Base-by-base conservation (phyloP, 2,888 invertebrate species). In the Pseudolycoriella hygida region DNA sequence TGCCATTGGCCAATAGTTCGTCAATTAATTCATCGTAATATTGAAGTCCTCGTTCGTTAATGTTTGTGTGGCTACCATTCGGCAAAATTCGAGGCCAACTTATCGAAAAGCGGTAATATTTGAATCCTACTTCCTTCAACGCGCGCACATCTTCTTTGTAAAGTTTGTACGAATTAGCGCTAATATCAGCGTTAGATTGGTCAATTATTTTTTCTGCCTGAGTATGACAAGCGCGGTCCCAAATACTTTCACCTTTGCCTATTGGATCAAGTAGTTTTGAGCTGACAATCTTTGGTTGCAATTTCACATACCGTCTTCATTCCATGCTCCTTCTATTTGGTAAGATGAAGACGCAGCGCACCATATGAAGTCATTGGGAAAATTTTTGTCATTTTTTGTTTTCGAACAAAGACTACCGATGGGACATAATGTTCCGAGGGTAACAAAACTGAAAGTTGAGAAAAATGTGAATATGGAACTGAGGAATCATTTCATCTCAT, bases 11-110 rank as follows among this genome's bases (percentile, higher is more conserved):
- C n/a, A 34, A 34, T 5, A 34, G 67, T 55, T 71, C 73, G 53
- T 77, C 58, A 44, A 81, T 75, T 6, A 79, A 60, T 49, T 70
- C 66, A 50, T 75, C 74, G 59, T 82, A 83, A 57, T 80, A 79
- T 20, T 67, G 58, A n/a, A 76, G 61, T 2, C 78, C 82, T 2
- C 64, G 66, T 51, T 68, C 55, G 15, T 14, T 34, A 34, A 34
- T 34, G 11, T 14, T 14, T 14, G 34, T 14, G 5, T 12, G 12
- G 15, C 15, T 14, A 4, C 34, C 34, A 34, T 34, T 34, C n/a
- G 34, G 34, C 5, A 34, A 12, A 10, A 34, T 34, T 12, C 34
- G 5, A 8, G 34, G 34, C 34, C 34, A 34, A 5, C n/a, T 14
- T 3, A 34, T 34, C 15, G 34, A 34, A 12, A 34, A 34, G 12